A percentile compares a stretch with the other conserved stretches of the same genome.
Conservation (phyloP, 2,888 invertebrate species). For the Cheilosia variabilis region DNA sequence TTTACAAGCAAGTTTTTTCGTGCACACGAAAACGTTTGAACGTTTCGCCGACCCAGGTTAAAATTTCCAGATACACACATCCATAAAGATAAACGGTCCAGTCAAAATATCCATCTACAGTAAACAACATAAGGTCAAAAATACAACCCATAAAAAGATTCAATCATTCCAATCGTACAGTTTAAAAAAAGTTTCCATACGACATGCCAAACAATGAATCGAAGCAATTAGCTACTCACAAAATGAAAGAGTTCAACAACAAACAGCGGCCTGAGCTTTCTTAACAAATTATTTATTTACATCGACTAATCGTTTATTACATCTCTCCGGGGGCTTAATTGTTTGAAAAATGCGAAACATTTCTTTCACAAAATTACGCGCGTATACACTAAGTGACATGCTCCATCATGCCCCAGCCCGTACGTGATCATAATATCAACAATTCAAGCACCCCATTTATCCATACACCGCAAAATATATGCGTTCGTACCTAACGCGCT, state of each 20-base stretch:
- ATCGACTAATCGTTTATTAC: conserved; percentile 32
- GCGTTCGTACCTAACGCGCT: conserved; percentile 8
- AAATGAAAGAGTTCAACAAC: conserved; percentile 52
- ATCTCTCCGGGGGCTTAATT: conserved; percentile 32
- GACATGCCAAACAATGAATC: neutral
- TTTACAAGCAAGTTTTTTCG: too few species aligned
- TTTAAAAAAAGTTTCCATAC: neutral
- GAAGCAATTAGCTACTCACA: conserved; percentile 2
- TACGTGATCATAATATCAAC: conserved; percentile 64
- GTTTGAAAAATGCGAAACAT: conserved; percentile 46
- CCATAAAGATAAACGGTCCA: too few species aligned
- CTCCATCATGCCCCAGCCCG: conserved; percentile 28
- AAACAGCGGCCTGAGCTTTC: conserved; percentile 30
- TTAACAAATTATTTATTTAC: conserved; percentile 30
- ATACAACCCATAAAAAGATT: neutral
- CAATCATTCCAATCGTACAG: neutral
- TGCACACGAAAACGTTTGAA: too few species aligned
- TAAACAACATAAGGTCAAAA: too few species aligned
- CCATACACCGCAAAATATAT: conserved; percentile 2
- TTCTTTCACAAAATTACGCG: conserved; percentile 44
- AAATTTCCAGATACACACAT: too few species aligned
- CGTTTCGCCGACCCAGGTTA: too few species aligned
- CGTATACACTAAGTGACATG: conserved; percentile 29
- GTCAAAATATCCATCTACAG: too few species aligned
- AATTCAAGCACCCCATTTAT: conserved; percentile 31